Evolutionary conservation across 2,113 vertebrate genomes (phyloP).

Genomic region (Prietella phreatophila): DNA sequence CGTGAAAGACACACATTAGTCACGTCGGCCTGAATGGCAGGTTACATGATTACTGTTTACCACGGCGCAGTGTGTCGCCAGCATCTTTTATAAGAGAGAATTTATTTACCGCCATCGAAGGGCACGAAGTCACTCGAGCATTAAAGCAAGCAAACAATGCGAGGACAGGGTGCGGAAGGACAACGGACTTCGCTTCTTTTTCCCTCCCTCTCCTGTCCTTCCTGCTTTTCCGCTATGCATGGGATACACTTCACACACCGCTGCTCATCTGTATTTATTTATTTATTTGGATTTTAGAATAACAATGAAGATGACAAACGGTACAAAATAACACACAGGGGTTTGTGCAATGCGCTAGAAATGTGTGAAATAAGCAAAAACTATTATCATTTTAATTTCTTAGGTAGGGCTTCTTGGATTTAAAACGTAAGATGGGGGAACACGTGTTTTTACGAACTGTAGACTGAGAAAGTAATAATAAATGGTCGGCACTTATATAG

Average conservation of each 20-base stretch:
- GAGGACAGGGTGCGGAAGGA: conserved; percentile 41
- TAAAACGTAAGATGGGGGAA: neutral
- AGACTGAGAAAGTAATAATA: neutral
- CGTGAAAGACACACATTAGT: conserved; percentile 28
- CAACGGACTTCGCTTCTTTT: conserved; percentile 49
- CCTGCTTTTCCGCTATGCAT: conserved; percentile 22
- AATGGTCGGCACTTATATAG: no score
- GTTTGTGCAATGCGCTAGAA: neutral
- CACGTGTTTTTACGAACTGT: neutral
- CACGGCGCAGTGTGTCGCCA: conserved; percentile 8
- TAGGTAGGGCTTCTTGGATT: neutral
- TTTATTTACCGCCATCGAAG: conserved; percentile 22
- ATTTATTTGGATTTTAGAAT: neutral
- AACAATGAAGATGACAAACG: neutral
- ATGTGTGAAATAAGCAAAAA: neutral
- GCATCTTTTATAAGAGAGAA: conserved; percentile 32
- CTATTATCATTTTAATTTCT: neutral
- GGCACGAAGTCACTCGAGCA: conserved; percentile 9
- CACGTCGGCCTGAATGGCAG: conserved; percentile 8
- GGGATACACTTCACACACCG: neutral
- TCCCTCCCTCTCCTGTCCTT: conserved; percentile 31
- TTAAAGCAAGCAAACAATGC: conserved; percentile 23
- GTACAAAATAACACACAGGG: neutral
- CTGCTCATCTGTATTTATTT: no score
- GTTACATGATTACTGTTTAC: conserved; percentile 47